Conservation (phyloP, 1,140 invertebrate species). For the Pectinophora gossypiella region DNA sequence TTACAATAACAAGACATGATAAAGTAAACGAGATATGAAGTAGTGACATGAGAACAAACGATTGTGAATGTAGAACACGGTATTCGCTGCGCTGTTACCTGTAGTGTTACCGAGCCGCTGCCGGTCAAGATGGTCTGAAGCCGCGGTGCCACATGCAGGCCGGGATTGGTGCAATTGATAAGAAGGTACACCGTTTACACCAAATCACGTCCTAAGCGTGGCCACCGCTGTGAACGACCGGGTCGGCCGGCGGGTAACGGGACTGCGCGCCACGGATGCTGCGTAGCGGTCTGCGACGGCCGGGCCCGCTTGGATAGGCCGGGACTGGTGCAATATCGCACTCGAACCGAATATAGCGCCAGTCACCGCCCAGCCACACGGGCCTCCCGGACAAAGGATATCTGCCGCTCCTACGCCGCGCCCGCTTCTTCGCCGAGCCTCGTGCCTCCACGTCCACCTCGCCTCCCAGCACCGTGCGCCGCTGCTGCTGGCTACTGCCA, state of each 20-base stretch:
- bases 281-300: constrained; percentile 66
- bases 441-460: constrained; percentile 14
- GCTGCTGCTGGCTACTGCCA: background rate
- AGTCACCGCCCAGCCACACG: constrained; percentile 66
- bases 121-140: too few relatives aligned
- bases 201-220: constrained; percentile 71
- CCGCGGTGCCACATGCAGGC: constrained; percentile 45
- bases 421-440: constrained; percentile 11
- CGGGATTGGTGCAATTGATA: constrained; percentile 73
- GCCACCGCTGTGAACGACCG: constrained; percentile 69
- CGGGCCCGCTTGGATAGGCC: constrained; percentile 71
- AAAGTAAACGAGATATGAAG: too few relatives aligned
- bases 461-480: constrained; percentile 12
- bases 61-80: too few relatives aligned
- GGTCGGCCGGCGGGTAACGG: constrained; percentile 58
- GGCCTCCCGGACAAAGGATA: constrained; percentile 57
- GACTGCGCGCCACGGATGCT: constrained; percentile 70
- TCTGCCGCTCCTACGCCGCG: constrained; percentile 39
- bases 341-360: constrained; percentile 65
- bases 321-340: constrained; percentile 74
- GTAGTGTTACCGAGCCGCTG: too few relatives aligned
- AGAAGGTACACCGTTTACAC: constrained; percentile 65
- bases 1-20: too few relatives aligned
- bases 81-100: background rate
- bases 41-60: too few relatives aligned